Evolutionary conservation across 2,113 vertebrate genomes (phyloP), one percentile per base, ranked within the genome.

Genomic region (Poeciliopsis occidentalis): DNA sequence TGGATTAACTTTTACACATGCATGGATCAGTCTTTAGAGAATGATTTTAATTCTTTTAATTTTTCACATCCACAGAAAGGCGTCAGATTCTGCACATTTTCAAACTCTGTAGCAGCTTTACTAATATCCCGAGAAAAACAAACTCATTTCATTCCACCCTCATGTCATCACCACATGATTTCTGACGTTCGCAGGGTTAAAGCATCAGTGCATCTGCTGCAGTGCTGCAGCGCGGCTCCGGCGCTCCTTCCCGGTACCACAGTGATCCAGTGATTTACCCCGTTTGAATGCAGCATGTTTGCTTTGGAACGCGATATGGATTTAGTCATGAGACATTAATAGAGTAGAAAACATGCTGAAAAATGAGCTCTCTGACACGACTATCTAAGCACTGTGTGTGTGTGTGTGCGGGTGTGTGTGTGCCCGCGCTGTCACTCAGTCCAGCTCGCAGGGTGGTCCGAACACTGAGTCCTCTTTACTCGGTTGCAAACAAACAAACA

Each of bases 321-420:
- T 87, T 91, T 87, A 87, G 90, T 93, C 91, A 91, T 91, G 81
- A 92, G 86, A 92, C 90, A 89, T 92, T 93, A 92, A 91, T 91
- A 89, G 85, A 86, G 88, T 85, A 80, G 85, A 93, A 92, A 91
- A 92, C 89, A 91, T 85, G 84, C 71, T 90, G 86, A 92, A 90
- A 92, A 92, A 91, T 82, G 91, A 91, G 85, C 85, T 85, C 4
- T 65, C 85, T 90, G 89, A 89, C 82, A 81, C 80, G 78, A 78
- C 78, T 79, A 78, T 87, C 69, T 80, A 80, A 85, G 78, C 62
- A 72, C 83, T 82, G 78, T 79, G 76, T 86, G 82, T 82, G 84
- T 67, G 75, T 65, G 71, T 19, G 27, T 85, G 62, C 32, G 64
- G 39, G 73, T 60, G 71, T 62, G 68, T 71, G 84, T 75, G 84